These are phyloP conservation scores for Thamnophis sirtalis DNA, from an alignment of 2,113 vertebrate genomes.

Conservation along the genomic window DNA sequence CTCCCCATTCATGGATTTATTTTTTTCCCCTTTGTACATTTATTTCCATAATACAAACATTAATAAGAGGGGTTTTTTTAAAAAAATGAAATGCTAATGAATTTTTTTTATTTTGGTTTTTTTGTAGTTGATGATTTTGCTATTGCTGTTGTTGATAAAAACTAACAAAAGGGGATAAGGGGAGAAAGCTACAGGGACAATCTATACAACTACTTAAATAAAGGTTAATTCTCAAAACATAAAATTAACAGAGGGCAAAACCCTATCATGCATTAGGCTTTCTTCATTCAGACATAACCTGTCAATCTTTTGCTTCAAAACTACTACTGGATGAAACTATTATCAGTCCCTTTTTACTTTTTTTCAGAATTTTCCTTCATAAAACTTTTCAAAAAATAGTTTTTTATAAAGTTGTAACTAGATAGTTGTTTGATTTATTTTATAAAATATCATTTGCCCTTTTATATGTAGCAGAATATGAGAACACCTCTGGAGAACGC, in stretches of 20 bases:
- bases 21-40: neutral
- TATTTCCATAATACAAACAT: neutral
- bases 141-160: neutral
- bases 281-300: neutral
- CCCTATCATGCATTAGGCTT: neutral
- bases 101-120: neutral
- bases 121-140: too few relatives aligned
- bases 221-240: neutral
- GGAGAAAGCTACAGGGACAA: neutral
- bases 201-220: neutral
- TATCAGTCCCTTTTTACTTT: neutral
- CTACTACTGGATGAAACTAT: neutral
- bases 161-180: neutral
- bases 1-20: too few relatives aligned
- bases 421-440: slow-evolving; percentile 9
- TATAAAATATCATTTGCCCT: slow-evolving; percentile 20
- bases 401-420: slow-evolving; percentile 3
- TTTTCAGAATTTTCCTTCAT: neutral
- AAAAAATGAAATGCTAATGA: neutral
- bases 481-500: neutral
- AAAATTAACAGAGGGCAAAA: neutral
- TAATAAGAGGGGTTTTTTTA: neutral
- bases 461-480: slow-evolving; percentile 14
- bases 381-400: neutral
- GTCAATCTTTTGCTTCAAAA: neutral